Evolutionary conservation across 1,140 invertebrate species (phyloP), one percentile per base, ranked within the genome.

Genomic region (Solen grandis): DNA sequence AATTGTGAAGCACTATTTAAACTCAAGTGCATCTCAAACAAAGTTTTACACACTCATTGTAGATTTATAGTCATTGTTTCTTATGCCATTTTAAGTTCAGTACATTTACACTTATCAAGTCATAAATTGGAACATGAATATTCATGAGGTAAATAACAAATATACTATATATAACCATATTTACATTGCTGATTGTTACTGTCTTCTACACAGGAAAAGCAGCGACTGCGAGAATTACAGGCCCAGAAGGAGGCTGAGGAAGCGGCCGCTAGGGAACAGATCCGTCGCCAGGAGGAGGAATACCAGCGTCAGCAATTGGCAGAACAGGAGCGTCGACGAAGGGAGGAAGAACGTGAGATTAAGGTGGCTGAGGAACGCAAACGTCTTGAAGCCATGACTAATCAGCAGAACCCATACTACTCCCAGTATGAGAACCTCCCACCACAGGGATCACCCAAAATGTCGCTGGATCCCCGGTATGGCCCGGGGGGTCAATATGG

Each of bases 211-310:
- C 72, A 91, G 90, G 89, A 91, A 54, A 62, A 85, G 52, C 87
- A 90, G 79, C 83, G 88, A 59, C 52, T 87, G 46, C 86, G 86
- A 46, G 88, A 90, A 74, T 62, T 91, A 33, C 88, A 90, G 80
- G 88, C 86, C 10, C 81, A 85, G 52, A 82, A 88, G 29, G 90
- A 91, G 25, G 86, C 83, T 29, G 89, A 91, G 74, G 90, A 90
- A 70, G 83, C 83, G 16, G 50, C 74, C 4, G 66, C 85, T 10
- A 81, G 89, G 5, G 89, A 85, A 27, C 87, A 91, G 72, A 84
- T 83, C 1, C 55, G 89, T 25, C 76, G 82, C 13, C 84, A 88
- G 33, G 88, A 91, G 54, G 87, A 90, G 33, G 86, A 89, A 41
- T 85, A 82, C 29, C 57, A 79, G 5, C 81, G 86, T 4, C 85